Evolutionary conservation across 2,797 vertebrate species (phyloP), one percentile per base, ranked within the genome.

Genomic region (Sebastes aleutianus): DNA sequence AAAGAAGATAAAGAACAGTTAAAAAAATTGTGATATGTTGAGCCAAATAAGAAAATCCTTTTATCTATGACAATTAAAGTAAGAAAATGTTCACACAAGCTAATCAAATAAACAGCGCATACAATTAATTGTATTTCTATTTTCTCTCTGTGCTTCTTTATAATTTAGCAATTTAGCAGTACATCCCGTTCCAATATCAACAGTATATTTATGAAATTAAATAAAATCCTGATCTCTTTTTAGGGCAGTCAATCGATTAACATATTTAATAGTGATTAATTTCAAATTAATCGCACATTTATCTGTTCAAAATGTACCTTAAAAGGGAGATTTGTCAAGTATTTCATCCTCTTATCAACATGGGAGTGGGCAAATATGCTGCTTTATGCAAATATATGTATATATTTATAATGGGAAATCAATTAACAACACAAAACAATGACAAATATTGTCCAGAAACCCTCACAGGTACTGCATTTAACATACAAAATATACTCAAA

Each of bases 1-100:
- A 78, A 86, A 82, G 65, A 59, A 74, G 75, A 86, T 66, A 85
- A 85, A 78, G 13, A 64, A 80, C 59, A 56, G 20, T 78, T 81
- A 69, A 86, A 81, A 82, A 82, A 74, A 26, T 10, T 26, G 9
- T 72, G 24, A 65, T 64, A 56, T 54, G 24, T 66, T 79, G 50
- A 80, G 58, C 6, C 50, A 27, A 27, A 32, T 20, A 50, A 47
- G n/a, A 83, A 77, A 73, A 79, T 27, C 1, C 8, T 57, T 54
- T 12, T 29, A 76, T 36, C 13, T 22, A 3, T 36, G 7, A 53
- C 2, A n/a, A 27, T 9, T 66, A 62, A 29, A 70, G 14, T 10
- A 26, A 31, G 26, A 54, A 53, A 53, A 67, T 27, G 1, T 36
- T 59, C 11, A 20, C 16, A 57, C 10, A 53, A 56, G 20, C 8